A percentile compares a stretch with the other conserved stretches of the same genome.
Evolutionary conservation across 2,113 vertebrate species (phyloP).

Genomic region (Trachemys scripta): DNA sequence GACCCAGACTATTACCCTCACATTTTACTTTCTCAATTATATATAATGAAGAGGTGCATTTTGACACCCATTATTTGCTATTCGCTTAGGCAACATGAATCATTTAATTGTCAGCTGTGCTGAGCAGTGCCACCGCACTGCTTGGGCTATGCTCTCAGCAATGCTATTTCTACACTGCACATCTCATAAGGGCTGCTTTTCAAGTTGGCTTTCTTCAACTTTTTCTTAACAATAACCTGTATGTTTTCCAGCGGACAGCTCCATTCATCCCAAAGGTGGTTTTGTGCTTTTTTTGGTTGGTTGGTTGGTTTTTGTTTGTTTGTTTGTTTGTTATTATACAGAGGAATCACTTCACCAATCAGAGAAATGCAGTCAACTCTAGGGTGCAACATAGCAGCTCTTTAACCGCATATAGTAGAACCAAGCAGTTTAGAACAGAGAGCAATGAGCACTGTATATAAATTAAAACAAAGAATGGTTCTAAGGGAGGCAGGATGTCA

Average conservation of each 20-base stretch:
- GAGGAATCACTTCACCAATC: not conserved
- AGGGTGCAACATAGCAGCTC: conserved; percentile 6
- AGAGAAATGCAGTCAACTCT: not conserved
- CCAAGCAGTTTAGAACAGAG: conserved; percentile 29
- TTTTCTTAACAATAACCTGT: not conserved
- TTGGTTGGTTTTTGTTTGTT: too few species aligned
- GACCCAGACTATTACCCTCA: not conserved
- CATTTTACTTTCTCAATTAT: not conserved
- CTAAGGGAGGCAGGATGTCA: not conserved
- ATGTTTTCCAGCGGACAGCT: not conserved
- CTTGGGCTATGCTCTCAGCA: rapidly evolving
- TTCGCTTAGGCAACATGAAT: rapidly evolving
- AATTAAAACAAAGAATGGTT: rapidly evolving
- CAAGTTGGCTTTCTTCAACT: not conserved
- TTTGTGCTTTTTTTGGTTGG: too few species aligned
- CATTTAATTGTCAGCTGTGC: not conserved
- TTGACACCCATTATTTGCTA: not conserved
- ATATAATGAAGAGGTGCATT: not conserved
- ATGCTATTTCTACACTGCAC: not conserved
- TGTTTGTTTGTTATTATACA: not conserved
- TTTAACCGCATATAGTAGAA: rapidly evolving
- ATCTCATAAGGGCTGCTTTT: not conserved
- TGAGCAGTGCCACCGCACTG: not conserved
- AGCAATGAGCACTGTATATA: not conserved
- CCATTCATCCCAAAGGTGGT: not conserved